phyloP scores from a whole-genome alignment of 2,888 invertebrate species.

The Linyphia triangularis region DNA sequence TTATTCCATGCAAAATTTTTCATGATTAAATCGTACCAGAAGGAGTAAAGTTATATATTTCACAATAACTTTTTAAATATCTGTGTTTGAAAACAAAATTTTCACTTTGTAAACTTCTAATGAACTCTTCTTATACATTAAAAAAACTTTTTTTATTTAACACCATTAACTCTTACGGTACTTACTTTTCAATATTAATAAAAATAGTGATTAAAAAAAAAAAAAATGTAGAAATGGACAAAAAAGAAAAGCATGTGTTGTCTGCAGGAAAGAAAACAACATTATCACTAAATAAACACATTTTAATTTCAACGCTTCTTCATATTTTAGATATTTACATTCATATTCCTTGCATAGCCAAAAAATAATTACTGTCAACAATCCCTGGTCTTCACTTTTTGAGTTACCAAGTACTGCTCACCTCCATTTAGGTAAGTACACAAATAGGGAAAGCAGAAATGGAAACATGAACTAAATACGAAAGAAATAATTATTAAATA shows the following conservation, averaged over 20 bases:
- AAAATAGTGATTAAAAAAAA: too few species aligned
- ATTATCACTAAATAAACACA: conserved; percentile 73
- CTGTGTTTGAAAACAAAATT: too few species aligned
- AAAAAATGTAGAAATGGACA: not conserved
- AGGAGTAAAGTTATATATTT: too few species aligned
- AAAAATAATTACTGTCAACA: conserved; percentile 70
- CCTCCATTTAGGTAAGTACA: conserved; percentile 57
- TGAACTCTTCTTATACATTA: too few species aligned
- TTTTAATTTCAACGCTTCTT: conserved; percentile 74
- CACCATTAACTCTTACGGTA: too few species aligned
- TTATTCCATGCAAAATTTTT: too few species aligned
- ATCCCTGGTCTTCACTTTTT: conserved; percentile 69
- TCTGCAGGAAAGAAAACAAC: not conserved
- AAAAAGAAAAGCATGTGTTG: not conserved
- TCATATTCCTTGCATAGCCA: conserved; percentile 68
- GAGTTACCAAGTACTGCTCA: conserved; percentile 48
- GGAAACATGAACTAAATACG: conserved; percentile 37
- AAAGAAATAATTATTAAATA: conserved; percentile 41
- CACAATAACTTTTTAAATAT: too few species aligned
- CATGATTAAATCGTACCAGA: too few species aligned
- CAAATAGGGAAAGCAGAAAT: conserved; percentile 27
- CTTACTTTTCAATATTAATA: not conserved
- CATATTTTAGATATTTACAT: conserved; percentile 72
- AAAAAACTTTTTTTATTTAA: too few species aligned
- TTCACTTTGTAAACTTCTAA: too few species aligned